Percentiles rank a stretch among this genome's conserved stretches.
These are phyloP conservation scores for Meta bourneti DNA, from an alignment of 2,888 invertebrate genomes.

Conservation along the genomic window DNA sequence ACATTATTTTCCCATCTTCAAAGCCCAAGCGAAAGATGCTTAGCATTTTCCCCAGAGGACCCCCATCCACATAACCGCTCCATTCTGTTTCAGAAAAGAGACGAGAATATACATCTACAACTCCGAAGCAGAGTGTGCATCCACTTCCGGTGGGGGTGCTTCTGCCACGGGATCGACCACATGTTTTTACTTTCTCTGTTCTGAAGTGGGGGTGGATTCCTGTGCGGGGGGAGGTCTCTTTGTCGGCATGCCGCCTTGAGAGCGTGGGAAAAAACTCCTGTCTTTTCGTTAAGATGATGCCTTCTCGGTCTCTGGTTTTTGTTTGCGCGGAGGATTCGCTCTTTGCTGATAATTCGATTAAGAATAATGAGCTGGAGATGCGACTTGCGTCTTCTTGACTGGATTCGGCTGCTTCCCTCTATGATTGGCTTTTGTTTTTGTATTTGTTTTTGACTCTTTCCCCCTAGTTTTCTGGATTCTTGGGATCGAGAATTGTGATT, in stretches of 20 bases:
- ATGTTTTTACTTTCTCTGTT: slow-evolving; percentile 51
- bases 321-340: slow-evolving; percentile 8
- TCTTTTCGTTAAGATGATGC: slow-evolving; percentile 34
- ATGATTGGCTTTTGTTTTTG: no score
- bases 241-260: slow-evolving; percentile 62
- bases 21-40: slow-evolving; percentile 29
- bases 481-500: no score
- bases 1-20: slow-evolving; percentile 56
- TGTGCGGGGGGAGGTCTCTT: slow-evolving; percentile 47
- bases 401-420: not conserved
- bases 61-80: not conserved
- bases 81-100: not conserved
- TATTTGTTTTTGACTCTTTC: no score
- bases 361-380: slow-evolving; percentile 37
- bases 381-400: not conserved
- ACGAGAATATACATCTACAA: not conserved
- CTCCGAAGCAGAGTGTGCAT: not conserved
- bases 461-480: no score
- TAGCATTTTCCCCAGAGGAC: slow-evolving; percentile 23
- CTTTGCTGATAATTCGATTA: slow-evolving; percentile 51
- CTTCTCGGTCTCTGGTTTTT: slow-evolving; percentile 10
- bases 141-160: slow-evolving; percentile 66
- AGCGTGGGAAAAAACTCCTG: slow-evolving; percentile 69
- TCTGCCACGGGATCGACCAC: slow-evolving; percentile 56
- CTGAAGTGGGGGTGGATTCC: not conserved